Evolutionary conservation across 2,113 vertebrate genomes (phyloP), one percentile per base, ranked within the genome.

Genomic region (Dipodomys merriami): DNA sequence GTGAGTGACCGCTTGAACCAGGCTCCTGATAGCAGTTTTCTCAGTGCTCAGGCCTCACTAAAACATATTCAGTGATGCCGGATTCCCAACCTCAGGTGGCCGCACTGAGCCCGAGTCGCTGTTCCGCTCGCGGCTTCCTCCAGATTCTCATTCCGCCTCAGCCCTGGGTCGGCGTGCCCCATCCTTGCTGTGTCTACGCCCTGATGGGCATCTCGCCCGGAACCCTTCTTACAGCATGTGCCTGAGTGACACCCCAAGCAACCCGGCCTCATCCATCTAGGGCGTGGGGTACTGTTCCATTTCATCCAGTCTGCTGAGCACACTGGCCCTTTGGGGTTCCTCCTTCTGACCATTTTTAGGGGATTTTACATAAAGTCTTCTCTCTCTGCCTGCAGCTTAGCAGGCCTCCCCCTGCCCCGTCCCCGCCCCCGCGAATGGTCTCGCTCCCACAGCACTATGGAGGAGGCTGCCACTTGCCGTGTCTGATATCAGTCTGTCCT

Each of bases 261-360:
- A 2, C 15, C 22, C 23, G 23, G 30, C 13, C 53, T 67, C 4
- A 15, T 0, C 0, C 35, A 16, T 9, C 25, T 16, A 10, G 46
- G 20, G 22, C 60, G 85, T 33, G 27, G n/a, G 30, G 5, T 35
- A 29, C 35, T 44, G 33, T 15, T 29, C 78, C 23, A 5, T 60
- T 12, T 84, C 25, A 27, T 46, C 18, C 23, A 30, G 73, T 46
- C 46, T 80, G 64, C 5, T 18, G 13, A 23, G 23, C 39, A 62
- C 22, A 33, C 8, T 35, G 22, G 2, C 44, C 49, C 23, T 77
- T 2, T 35, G 33, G 29, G 30, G 11, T 35, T 53, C n/a, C 27
- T 76, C 53, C 29, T 39, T 5, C 22, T 72, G 1, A 60, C 22
- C 65, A n/a, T 6, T 13, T 35, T 39, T 46, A 22, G 44, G 25